These are phyloP conservation scores for Petrocephalus zakoni DNA, from an alignment of 2,113 vertebrate genomes.

Conservation along the genomic window DNA sequence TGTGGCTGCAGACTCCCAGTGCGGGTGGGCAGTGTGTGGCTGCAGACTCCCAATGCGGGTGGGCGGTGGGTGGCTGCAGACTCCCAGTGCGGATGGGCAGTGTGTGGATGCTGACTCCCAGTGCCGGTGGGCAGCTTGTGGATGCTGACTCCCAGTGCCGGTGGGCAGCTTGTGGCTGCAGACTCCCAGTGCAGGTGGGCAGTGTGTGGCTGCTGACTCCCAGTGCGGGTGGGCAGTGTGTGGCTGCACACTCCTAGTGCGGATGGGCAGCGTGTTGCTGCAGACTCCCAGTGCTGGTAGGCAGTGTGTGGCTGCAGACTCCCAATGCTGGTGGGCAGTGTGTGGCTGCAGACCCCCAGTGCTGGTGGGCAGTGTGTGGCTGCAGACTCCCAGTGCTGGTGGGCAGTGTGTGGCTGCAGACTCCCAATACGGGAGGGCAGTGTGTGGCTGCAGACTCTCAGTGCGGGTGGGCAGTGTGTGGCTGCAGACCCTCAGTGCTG, in stretches of 20 bases:
- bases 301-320: too few relatives aligned
- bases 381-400: constrained; percentile 27
- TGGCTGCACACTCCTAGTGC: neutral
- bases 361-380: too few relatives aligned
- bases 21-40: too few relatives aligned
- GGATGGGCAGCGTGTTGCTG: too few relatives aligned
- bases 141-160: neutral
- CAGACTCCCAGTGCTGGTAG: too few relatives aligned
- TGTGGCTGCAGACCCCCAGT: too few relatives aligned
- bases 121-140: constrained; percentile 34
- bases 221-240: constrained; percentile 32
- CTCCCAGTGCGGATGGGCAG: too few relatives aligned
- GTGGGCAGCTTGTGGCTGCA: constrained; percentile 32
- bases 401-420: constrained; percentile 32
- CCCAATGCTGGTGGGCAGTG: too few relatives aligned
- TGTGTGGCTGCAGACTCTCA: constrained; percentile 22
- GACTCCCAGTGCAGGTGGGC: constrained; percentile 8
- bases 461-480: constrained; percentile 32
- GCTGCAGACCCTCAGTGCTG: neutral
- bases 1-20: too few relatives aligned
- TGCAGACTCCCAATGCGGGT: too few relatives aligned
- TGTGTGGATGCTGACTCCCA: constrained; percentile 23
- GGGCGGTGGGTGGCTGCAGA: too few relatives aligned
- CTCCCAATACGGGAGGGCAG: constrained; percentile 16
- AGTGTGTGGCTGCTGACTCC: constrained; percentile 25